A percentile compares a stretch with the other conserved stretches of the same genome.
phyloP scores from a whole-genome alignment of 2,797 vertebrate species.

The Anas acuta region DNA sequence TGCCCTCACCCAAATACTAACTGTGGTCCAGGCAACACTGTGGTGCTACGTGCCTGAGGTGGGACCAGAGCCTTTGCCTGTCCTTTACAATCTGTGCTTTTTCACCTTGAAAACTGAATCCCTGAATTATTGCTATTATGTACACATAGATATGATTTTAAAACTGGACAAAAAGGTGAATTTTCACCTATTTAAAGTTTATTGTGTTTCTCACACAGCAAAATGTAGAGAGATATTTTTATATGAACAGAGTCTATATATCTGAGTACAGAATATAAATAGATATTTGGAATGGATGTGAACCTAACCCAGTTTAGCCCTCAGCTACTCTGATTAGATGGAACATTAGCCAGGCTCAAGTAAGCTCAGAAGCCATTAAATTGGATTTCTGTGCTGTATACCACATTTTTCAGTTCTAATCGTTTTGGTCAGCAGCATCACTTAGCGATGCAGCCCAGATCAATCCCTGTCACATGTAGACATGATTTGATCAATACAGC shows the following conservation, averaged over 20 bases:
- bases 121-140: not conserved
- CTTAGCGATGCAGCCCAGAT: slow-evolving; percentile 50
- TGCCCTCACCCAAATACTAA: not conserved
- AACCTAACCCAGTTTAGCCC: slow-evolving; percentile 44
- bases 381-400: slow-evolving; percentile 53
- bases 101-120: not conserved
- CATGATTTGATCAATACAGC: slow-evolving; percentile 57
- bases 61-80: not conserved
- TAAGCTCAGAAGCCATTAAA: slow-evolving; percentile 54
- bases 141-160: not conserved
- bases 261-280: not conserved
- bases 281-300: slow-evolving; percentile 2
- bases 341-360: slow-evolving; percentile 48
- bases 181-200: not conserved
- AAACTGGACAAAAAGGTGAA: not conserved
- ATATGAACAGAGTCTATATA: not conserved
- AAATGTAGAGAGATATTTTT: not conserved
- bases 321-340: slow-evolving; percentile 56
- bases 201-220: not conserved
- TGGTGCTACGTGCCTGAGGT: not conserved
- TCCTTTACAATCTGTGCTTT: not conserved
- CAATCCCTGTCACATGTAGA: slow-evolving; percentile 52
- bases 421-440: slow-evolving; percentile 45
- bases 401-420: slow-evolving; percentile 63
- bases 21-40: not conserved